phyloP scores from a whole-genome alignment of 35 echinoderm and acorn worm genomes.

The Strongylocentrotus purpuratus region DNA sequence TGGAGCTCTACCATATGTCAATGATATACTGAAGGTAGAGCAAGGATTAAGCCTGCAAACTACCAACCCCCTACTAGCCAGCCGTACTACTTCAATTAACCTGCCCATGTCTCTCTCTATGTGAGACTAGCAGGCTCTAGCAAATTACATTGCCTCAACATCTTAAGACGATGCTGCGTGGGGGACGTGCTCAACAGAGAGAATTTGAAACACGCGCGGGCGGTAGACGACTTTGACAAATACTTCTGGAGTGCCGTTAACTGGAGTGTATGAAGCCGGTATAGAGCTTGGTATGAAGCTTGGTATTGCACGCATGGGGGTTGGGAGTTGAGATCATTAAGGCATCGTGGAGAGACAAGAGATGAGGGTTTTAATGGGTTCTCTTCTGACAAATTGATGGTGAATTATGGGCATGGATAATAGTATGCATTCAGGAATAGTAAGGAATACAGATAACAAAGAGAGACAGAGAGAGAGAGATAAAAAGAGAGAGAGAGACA shows the following conservation, averaged over 20 bases:
- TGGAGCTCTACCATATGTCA: neutral
- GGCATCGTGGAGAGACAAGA: neutral
- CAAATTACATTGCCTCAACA: neutral
- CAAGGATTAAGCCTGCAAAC: neutral
- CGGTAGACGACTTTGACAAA: conserved; percentile 33
- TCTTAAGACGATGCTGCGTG: conserved; percentile 11
- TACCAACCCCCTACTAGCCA: neutral
- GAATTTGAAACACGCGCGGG: conserved; percentile 43
- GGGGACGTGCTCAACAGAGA: conserved; percentile 31
- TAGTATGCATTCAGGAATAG: neutral
- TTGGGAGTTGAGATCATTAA: conserved; percentile 21
- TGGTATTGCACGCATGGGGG: neutral
- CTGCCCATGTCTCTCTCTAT: neutral
- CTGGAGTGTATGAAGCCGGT: neutral
- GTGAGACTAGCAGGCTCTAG: neutral
- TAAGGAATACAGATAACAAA: neutral
- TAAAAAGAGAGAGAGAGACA: no score
- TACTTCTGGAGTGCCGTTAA: conserved; percentile 28
- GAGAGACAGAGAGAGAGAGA: neutral
- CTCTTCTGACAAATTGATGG: conserved; percentile 31
- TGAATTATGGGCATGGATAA: conserved; percentile 21
- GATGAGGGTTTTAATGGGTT: neutral
- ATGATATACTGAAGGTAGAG: neutral
- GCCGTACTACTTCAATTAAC: neutral
- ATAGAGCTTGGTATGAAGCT: neutral